phyloP scores from a whole-genome alignment of 2,797 vertebrate species.

The Naso thynnoides region DNA sequence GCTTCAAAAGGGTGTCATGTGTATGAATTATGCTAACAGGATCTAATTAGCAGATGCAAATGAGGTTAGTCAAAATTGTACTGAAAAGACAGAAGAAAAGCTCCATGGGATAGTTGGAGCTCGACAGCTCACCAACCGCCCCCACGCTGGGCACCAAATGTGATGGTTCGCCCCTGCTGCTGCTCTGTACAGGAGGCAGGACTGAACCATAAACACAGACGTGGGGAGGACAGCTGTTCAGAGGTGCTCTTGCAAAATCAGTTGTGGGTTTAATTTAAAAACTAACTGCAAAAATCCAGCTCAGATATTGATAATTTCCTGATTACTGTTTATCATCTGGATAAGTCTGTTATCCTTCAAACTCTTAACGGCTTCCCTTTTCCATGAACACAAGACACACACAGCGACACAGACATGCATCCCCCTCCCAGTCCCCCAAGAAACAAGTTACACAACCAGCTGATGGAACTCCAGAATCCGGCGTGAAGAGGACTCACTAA shows the following conservation, averaged over 20 bases:
- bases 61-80: conserved; percentile 89
- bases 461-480: conserved; percentile 85
- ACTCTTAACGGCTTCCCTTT: conserved; percentile 35
- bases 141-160: conserved; percentile 90
- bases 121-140: conserved; percentile 88
- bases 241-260: conserved; percentile 51
- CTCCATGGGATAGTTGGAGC: conserved; percentile 90
- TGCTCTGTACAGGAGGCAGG: conserved; percentile 86
- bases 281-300: neutral
- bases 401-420: conserved; percentile 21
- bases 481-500: conserved; percentile 84
- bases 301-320: neutral
- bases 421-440: conserved; percentile 42
- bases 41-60: conserved; percentile 93
- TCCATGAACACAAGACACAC: conserved; percentile 26
- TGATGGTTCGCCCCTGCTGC: conserved; percentile 91
- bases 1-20: conserved; percentile 90
- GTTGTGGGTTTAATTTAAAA: conserved; percentile 19
- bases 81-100: conserved; percentile 88
- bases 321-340: neutral
- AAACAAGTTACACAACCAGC: conserved; percentile 81
- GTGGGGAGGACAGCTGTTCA: conserved; percentile 76
- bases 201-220: conserved; percentile 85
- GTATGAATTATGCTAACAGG: conserved; percentile 92
- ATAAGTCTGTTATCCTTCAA: conserved; percentile 40